Evolutionary conservation across 2,797 vertebrate species (phyloP).

Genomic region (Sebastes goodei): DNA sequence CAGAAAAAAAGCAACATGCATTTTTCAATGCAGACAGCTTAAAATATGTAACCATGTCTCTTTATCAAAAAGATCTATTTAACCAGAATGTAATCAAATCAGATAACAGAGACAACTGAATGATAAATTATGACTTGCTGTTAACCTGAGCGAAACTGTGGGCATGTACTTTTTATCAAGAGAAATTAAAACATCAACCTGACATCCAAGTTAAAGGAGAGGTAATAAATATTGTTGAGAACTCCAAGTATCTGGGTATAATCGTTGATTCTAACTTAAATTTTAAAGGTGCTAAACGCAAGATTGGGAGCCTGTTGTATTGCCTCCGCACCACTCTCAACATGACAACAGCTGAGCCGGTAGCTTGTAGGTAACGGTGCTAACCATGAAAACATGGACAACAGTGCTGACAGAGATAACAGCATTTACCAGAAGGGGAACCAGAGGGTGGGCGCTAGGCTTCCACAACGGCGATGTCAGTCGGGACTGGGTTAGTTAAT

Average conservation of each 20-base stretch:
- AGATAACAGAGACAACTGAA: not conserved
- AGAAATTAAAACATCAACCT: not conserved
- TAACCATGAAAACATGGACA: not conserved
- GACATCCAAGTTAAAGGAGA: not conserved
- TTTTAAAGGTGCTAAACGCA: no score
- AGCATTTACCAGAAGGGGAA: not conserved
- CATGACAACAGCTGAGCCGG: not conserved
- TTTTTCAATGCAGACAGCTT: no score
- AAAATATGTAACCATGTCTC: not conserved
- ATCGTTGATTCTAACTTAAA: not conserved
- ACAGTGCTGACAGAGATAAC: not conserved
- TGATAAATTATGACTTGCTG: not conserved
- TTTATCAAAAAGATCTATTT: not conserved
- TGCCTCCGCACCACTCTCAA: not conserved
- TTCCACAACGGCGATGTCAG: not conserved
- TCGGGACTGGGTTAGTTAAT: not conserved
- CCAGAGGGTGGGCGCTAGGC: rapidly evolving
- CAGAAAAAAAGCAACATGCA: not conserved
- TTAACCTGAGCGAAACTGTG: not conserved
- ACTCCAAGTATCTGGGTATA: not conserved
- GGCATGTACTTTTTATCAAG: not conserved
- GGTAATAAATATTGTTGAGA: not conserved
- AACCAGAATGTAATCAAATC: not conserved
- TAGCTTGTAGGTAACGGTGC: not conserved
- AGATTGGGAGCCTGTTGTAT: no score